Evolutionary conservation across 2,888 invertebrate species (phyloP), one percentile per base, ranked within the genome.

Genomic region (Chymomyza fuscimana): DNA sequence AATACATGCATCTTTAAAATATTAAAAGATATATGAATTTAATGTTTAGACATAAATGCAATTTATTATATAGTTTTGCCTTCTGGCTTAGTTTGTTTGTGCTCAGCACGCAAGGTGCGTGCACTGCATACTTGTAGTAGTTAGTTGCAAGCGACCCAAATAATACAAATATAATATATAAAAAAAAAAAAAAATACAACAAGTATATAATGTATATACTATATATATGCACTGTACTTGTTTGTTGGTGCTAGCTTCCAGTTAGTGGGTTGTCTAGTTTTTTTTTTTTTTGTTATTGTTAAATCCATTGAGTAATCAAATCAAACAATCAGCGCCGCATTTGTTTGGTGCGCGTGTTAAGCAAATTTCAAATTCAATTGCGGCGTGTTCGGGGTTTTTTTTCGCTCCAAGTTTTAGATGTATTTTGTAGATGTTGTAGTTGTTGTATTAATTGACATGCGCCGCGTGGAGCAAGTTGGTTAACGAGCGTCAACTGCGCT

Each of bases 331-430:
- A 67, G 32, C 59, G 58, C 54, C 54, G 58, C 25, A 22, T n/a
- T 63, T 54, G 58, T 25, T 19, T 25, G n/a, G 29, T 51, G 52
- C 77, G 80, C 73, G 79, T 70, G 72, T 73, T 78, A 69, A 65
- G 72, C 83, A 85, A 76, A 79, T 82, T 82, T 82, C 86, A 75
- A 83, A 79, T 81, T 81, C 72, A 56, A 66, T 71, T 46, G 40
- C 40, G 3, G 40, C 40, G 40, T 46, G 40, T 46, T 12, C 12
- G 12, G 12, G 12, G 10, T 80, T 85, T 80, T 85, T 82, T 71
- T 71, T 75, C 76, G 65, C 67, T 63, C 19, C 9, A 54, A 25
- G 25, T 58, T 25, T 6, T 67, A 71, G 9, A 32, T 32, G 69
- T 22, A 65, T 66, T 63, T 52, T 78, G 19, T 65, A 32, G n/a